phyloP scores from a whole-genome alignment of 2,797 vertebrate genomes.

The Smutsia gigantea region DNA sequence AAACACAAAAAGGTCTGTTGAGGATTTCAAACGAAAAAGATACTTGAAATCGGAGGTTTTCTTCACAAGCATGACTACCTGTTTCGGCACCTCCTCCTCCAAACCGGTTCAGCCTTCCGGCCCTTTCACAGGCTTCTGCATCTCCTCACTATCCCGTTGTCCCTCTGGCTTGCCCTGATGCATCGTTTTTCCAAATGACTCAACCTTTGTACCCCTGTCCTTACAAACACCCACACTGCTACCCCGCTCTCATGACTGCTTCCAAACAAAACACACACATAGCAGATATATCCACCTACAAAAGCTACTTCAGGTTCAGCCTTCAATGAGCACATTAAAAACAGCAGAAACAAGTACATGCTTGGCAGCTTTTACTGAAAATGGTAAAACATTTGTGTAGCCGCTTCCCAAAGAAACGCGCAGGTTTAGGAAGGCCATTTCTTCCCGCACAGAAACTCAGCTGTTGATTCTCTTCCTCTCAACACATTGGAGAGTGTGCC shows the following conservation, averaged over 20 bases:
- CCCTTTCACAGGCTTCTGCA: fast-evolving
- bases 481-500: neutral
- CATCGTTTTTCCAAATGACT: neutral
- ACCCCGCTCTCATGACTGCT: fast-evolving
- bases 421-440: neutral
- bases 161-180: neutral
- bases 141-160: neutral
- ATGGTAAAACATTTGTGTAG: neutral
- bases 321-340: neutral
- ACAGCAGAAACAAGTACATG: neutral
- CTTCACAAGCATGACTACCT: neutral
- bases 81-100: neutral
- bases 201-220: fast-evolving
- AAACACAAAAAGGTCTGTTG: neutral
- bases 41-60: neutral
- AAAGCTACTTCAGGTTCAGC: neutral
- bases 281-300: neutral
- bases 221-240: neutral
- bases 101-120: neutral
- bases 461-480: slow-evolving; percentile 62
- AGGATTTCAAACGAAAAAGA: neutral
- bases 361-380: neutral
- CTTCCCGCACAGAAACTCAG: slow-evolving; percentile 58
- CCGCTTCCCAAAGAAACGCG: neutral
- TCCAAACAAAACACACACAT: neutral